Evolutionary conservation across 2,797 vertebrate genomes (phyloP), one percentile per base, ranked within the genome.

Genomic region (Enteromius unitaeniatus): DNA sequence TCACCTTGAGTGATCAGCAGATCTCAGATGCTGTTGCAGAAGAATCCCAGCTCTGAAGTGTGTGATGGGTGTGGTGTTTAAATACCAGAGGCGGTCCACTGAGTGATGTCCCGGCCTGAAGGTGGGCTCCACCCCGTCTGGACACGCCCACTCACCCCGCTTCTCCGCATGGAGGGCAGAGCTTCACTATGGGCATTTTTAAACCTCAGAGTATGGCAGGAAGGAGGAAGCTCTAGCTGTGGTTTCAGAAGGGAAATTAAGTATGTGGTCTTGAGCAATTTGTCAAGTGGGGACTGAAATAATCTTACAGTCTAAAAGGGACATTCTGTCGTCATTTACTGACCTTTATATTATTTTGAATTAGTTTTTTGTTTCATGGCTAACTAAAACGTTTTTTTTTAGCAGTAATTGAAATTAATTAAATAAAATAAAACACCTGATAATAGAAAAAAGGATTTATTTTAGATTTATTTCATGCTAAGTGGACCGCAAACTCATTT

Each of bases 1-100:
- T 92, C 94, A 95, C 95, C 15, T 92, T 53, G 23, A 45, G 13
- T 34, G 68, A 87, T 79, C 62, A 85, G 85, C 26, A 86, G 55
- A 84, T 84, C 90, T 23, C 26, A 69, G 86, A 90, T 80, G 91
- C 84, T 86, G 85, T 28, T 82, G 90, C 85, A 89, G 88, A 90
- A 88, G 42, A 88, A 84, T 81, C 80, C 82, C 78, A 85, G 85
- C 84, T 73, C 78, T 82, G 86, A 82, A 86, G 3, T 47, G 67
- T 79, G 83, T 75, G 83, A 87, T 87, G 92, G 91, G 90, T 91
- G 92, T 93, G 92, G 89, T 89, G 42, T 23, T 91, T 92, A 65
- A 92, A 93, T 92, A 91, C 60, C 78, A 84, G 73, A 87, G 81
- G 69, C 88, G 58, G 67, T 34, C 78, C 84, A 23, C 14, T 76